Conservation (phyloP, 1,140 invertebrate species). For the Camponotus vicinus region DNA sequence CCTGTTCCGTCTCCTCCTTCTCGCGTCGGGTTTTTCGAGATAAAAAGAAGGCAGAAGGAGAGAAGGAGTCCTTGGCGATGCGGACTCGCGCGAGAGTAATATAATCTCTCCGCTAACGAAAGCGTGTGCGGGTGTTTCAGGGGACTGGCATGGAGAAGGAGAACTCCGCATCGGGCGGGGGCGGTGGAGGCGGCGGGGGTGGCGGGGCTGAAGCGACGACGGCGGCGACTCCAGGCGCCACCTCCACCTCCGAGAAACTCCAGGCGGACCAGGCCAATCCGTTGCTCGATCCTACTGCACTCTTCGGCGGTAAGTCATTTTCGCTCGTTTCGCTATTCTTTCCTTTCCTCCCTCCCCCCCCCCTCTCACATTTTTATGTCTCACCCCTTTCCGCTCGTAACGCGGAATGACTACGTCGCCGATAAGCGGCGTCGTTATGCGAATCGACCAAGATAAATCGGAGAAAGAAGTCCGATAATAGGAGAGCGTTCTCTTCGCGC, state of each 20-base stretch:
- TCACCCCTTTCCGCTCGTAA: constrained; percentile 1
- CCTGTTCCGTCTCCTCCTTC: constrained; percentile 13
- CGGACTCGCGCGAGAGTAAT: constrained; percentile 49
- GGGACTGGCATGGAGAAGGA: constrained; percentile 86
- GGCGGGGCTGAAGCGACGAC: constrained; percentile 81
- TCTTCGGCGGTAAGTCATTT: constrained; percentile 84
- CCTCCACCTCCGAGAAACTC: constrained; percentile 85
- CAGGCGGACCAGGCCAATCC: constrained; percentile 85
- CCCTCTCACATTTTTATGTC: background rate
- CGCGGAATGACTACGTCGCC: constrained; percentile 25
- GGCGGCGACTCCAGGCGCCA: constrained; percentile 82
- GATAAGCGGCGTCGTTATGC: constrained; percentile 54
- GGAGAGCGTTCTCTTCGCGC: constrained; percentile 12
- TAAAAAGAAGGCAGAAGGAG: constrained; percentile 28
- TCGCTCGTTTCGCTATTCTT: constrained; percentile 1
- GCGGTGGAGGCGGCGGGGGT: constrained; percentile 81
- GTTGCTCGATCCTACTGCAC: constrained; percentile 84
- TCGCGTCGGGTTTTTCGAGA: constrained; percentile 18
- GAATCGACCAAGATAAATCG: constrained; percentile 2
- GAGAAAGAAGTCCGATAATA: constrained; percentile 44
- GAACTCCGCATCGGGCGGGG: constrained; percentile 85
- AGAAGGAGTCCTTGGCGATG: constrained; percentile 39
- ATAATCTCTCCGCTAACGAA: constrained; percentile 65
- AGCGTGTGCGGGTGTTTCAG: constrained; percentile 74
- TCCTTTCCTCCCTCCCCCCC: no score